Base-by-base conservation (phyloP, 92 coral and sea anemone species). In the Anthopleura xanthogrammica region DNA sequence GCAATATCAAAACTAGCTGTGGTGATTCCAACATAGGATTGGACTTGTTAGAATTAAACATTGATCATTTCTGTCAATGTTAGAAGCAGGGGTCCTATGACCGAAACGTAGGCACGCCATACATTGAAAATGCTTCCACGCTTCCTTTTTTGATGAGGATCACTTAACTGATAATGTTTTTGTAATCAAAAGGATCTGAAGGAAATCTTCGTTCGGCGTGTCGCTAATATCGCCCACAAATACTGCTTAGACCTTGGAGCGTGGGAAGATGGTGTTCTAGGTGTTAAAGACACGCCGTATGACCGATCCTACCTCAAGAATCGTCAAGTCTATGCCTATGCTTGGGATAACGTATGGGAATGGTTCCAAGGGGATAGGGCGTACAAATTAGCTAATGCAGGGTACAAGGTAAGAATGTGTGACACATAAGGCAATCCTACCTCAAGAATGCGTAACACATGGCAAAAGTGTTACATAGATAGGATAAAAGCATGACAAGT, bases 291-390 rank as follows among this genome's bases (percentile, higher is more conserved):
- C 81, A 95, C 90, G 82, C 92, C 94, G 42, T 94, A 94, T 66
- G 91, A 95, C 83, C 87, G 95, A 72, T 86, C 86, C 12, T 85
- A 85, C 62, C 85, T 94, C 55, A 85, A 83, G 77, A 92, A 95
- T 80, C 82, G 79, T 73, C 89, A 90, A 11, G 98, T 95, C n/a
- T 95, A 87, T 79, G 94, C 98, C 12, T 92, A 95, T 74, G 98
- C 98, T 20, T 95, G 98, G 98, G 98, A 95, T 79, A 95, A 95
- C 56, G 98, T 95, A 56, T 95, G 98, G 98, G 98, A 89, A 76
- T 95, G 98, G 98, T 92, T 90, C 41, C 92, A 88, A 60, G 97
- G 94, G 23, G 90, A 92, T 60, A 93, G 98, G 40, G 96, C 98
- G 55, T 95, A 95, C 79, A 92, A 90, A 48, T 79, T 90, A 64